Evolutionary conservation across 1,140 invertebrate species (phyloP).

Genomic region (Eupristina koningsbergeri): DNA sequence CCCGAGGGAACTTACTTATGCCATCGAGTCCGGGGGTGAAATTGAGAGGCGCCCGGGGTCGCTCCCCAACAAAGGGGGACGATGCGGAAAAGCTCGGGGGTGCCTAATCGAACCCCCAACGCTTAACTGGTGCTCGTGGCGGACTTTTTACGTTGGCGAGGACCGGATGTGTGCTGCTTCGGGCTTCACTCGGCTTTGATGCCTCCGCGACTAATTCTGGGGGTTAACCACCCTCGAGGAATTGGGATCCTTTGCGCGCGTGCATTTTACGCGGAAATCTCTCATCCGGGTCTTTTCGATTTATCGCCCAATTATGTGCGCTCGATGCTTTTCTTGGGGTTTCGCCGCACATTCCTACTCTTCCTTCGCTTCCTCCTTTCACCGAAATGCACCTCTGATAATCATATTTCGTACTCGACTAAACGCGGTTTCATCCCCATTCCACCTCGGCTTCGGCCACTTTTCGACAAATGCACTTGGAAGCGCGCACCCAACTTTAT

Average conservation of each 20-base stretch:
- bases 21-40: background rate
- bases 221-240: background rate
- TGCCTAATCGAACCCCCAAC: no score
- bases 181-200: background rate
- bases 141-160: background rate
- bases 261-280: background rate
- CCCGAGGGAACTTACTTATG: background rate
- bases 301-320: background rate
- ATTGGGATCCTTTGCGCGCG: background rate
- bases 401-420: conserved; percentile 1
- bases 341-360: no score
- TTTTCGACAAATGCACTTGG: background rate
- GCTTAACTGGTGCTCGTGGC: no score
- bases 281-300: background rate
- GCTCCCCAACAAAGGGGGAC: no score
- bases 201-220: background rate
- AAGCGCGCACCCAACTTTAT: no score
- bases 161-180: no score
- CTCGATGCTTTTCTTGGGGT: background rate
- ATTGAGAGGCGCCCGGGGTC: no score
- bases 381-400: background rate
- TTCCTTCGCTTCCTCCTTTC: background rate
- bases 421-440: background rate
- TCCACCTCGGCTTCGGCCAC: background rate
- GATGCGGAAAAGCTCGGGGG: no score